These are phyloP conservation scores for Subacronicta megacephala DNA, from an alignment of 2,888 invertebrate genomes.

Conservation along the genomic window DNA sequence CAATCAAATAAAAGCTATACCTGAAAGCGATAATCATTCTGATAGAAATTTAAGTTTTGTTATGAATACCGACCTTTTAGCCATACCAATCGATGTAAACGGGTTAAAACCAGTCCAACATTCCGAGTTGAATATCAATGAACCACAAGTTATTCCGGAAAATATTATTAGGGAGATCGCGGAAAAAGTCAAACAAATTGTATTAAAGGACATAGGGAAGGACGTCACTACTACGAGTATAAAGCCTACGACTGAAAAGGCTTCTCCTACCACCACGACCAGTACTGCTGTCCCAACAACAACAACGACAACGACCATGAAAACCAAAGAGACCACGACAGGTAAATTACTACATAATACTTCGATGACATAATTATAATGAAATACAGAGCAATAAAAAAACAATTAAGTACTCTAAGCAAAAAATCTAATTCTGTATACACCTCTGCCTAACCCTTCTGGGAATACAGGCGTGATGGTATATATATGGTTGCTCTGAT, in stretches of 20 bases:
- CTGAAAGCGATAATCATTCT: slow-evolving; percentile 6
- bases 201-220: slow-evolving; percentile 71
- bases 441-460: too few species aligned
- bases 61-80: not conserved
- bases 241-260: slow-evolving; percentile 24
- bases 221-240: slow-evolving; percentile 40
- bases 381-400: too few species aligned
- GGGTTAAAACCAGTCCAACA: not conserved
- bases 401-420: too few species aligned
- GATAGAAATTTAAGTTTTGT: not conserved
- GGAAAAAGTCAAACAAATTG: slow-evolving; percentile 71
- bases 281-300: slow-evolving; percentile 33
- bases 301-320: slow-evolving; percentile 16
- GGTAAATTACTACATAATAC: slow-evolving; percentile 28
- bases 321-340: slow-evolving; percentile 3
- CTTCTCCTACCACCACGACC: slow-evolving; percentile 21
- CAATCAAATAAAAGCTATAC: slow-evolving; percentile 1
- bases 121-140: not conserved
- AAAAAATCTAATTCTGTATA: too few species aligned
- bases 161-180: slow-evolving; percentile 72
- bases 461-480: too few species aligned
- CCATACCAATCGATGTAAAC: not conserved
- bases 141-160: slow-evolving; percentile 15
- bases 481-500: too few species aligned
- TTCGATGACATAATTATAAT: too few species aligned